These are phyloP conservation scores for Lophotriccus pileatus DNA, from an alignment of 2,797 vertebrate species.

Conservation along the genomic window DNA sequence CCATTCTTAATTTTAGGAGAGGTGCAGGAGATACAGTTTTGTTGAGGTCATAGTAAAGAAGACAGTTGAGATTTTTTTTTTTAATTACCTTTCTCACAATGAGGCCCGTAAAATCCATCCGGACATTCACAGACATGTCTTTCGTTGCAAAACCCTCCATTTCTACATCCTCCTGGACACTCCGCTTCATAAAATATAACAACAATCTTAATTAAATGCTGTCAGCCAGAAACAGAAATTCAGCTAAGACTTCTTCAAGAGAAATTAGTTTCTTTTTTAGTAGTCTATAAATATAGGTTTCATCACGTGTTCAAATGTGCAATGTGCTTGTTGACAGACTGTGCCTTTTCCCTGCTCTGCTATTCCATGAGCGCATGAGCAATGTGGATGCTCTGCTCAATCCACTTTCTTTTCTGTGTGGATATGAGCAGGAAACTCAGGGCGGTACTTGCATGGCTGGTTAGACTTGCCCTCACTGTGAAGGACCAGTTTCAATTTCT, in stretches of 20 bases:
- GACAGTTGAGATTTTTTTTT: not conserved
- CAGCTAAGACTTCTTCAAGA: not conserved
- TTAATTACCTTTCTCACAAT: conserved; percentile 88
- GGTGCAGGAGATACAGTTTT: not conserved
- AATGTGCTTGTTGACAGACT: not conserved
- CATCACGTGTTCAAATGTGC: fast-evolving
- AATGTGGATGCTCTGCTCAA: not conserved
- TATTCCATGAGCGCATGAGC: not conserved
- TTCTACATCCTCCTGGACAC: conserved; percentile 88
- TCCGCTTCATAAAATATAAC: conserved; percentile 80
- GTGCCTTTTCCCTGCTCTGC: not conserved
- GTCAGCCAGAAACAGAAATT: not conserved
- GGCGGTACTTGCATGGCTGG: not conserved
- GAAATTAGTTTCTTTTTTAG: not conserved
- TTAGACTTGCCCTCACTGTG: not conserved
- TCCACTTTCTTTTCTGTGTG: not conserved
- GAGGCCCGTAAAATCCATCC: conserved; percentile 86
- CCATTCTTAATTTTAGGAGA: not conserved
- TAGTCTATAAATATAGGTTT: not conserved
- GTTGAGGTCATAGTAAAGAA: not conserved
- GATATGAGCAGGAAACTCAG: not conserved
- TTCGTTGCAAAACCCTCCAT: conserved; percentile 86
- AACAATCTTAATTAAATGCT: not conserved
- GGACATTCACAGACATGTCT: conserved; percentile 87
- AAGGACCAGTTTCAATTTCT: not conserved